phyloP scores from a whole-genome alignment of 2,797 vertebrate genomes.

The Borostomias antarcticus region DNA sequence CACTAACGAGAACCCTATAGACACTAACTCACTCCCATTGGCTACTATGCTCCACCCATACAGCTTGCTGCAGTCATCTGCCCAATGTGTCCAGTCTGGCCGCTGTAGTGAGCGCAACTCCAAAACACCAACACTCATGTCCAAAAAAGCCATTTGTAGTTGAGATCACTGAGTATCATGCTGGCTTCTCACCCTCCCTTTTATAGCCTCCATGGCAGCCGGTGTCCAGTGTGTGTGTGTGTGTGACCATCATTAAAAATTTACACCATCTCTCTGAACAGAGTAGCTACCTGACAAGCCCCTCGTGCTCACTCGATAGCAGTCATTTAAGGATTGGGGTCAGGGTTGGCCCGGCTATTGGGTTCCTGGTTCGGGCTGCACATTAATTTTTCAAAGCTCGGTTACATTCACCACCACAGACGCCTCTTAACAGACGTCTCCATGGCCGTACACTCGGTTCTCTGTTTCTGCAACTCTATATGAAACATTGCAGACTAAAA shows the following conservation, averaged over 20 bases:
- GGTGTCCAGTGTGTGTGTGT: constrained; percentile 35
- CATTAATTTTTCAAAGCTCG: constrained; percentile 88
- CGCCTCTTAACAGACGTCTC: constrained; percentile 68
- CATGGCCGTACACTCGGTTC: constrained; percentile 54
- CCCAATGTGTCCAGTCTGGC: constrained; percentile 17
- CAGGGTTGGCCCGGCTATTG: constrained; percentile 75
- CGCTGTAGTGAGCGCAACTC: constrained; percentile 14
- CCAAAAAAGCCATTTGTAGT: constrained; percentile 52
- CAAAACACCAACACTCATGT: constrained; percentile 21
- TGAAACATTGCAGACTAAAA: constrained; percentile 59
- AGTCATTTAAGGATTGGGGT: constrained; percentile 85
- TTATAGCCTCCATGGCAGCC: constrained; percentile 46
- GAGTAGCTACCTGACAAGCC: constrained; percentile 81
- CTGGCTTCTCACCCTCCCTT: constrained; percentile 31
- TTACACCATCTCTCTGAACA: constrained; percentile 75
- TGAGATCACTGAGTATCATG: constrained; percentile 43
- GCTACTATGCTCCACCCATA: too few species aligned
- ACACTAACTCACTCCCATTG: too few species aligned
- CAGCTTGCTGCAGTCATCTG: not conserved
- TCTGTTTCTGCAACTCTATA: constrained; percentile 42
- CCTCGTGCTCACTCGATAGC: constrained; percentile 84
- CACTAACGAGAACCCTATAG: too few species aligned
- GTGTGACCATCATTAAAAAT: constrained; percentile 72
- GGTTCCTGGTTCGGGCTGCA: constrained; percentile 83
- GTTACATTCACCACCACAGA: constrained; percentile 74